Evolutionary conservation across 1,140 invertebrate species (phyloP).

Genomic region (Drosophila virilis): DNA sequence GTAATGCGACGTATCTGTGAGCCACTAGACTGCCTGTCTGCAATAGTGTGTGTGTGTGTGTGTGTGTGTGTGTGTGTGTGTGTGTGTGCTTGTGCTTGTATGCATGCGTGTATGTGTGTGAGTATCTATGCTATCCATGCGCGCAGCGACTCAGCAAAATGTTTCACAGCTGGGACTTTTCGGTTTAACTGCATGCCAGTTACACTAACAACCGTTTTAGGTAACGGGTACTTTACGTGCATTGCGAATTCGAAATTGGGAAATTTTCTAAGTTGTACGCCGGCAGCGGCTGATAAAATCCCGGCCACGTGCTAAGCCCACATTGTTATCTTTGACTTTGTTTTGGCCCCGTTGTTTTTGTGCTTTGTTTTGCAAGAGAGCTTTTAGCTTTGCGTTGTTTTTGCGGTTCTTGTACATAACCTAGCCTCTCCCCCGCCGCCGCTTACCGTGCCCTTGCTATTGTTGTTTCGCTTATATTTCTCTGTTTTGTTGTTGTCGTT

Average conservation of each 20-base stretch:
- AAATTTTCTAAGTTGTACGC: slow-evolving; percentile 36
- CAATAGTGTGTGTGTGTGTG: not conserved
- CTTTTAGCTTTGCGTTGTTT: slow-evolving; percentile 33
- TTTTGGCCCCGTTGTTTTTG: slow-evolving; percentile 35
- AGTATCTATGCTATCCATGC: slow-evolving; percentile 27
- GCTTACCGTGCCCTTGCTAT: slow-evolving; percentile 4
- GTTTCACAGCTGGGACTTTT: slow-evolving; percentile 39
- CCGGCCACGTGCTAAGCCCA: slow-evolving; percentile 57
- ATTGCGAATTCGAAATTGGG: slow-evolving; percentile 51
- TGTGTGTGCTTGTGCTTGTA: slow-evolving; percentile 5
- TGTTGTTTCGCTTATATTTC: slow-evolving; percentile 8
- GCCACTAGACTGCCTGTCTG: not conserved
- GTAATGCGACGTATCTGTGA: slow-evolving; percentile 62
- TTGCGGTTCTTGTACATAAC: slow-evolving; percentile 52
- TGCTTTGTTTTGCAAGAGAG: slow-evolving; percentile 58
- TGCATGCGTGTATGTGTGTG: slow-evolving; percentile 1
- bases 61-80: slow-evolving; percentile 15
- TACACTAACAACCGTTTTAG: slow-evolving; percentile 26
- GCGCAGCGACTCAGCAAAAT: slow-evolving; percentile 38
- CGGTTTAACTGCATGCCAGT: slow-evolving; percentile 13
- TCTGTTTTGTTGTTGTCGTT: not conserved
- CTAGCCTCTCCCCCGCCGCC: slow-evolving; percentile 31
- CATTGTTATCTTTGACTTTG: slow-evolving; percentile 43
- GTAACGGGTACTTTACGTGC: slow-evolving; percentile 32
- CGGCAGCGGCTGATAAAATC: slow-evolving; percentile 43